These are phyloP conservation scores for Myrmecophaga tridactyla DNA, from an alignment of 2,113 vertebrate species.

Conservation along the genomic window DNA sequence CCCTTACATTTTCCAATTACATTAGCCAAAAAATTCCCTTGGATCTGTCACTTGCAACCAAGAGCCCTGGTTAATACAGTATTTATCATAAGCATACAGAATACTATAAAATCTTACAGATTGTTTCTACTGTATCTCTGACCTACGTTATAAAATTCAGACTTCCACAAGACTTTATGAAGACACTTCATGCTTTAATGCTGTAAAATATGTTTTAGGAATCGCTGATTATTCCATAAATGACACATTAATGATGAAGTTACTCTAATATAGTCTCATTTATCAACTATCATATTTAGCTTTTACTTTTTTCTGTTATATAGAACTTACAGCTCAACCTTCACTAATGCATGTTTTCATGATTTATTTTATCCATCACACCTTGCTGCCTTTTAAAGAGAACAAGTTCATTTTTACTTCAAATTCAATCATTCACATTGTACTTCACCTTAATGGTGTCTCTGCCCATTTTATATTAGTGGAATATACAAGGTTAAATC, in stretches of 20 bases:
- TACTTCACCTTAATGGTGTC: not conserved
- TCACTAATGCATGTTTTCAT: not conserved
- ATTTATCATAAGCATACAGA: slow-evolving; percentile 17
- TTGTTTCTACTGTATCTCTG: not conserved
- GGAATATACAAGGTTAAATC: not conserved
- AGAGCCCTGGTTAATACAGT: not conserved
- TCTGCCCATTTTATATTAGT: not conserved
- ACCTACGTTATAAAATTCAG: not conserved
- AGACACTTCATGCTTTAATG: not conserved
- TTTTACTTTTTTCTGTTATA: slow-evolving; percentile 10
- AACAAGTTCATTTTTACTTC: not conserved
- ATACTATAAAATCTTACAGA: not conserved
- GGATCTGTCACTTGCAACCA: not conserved
- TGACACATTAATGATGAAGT: not conserved
- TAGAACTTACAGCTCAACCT: not conserved
- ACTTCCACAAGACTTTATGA: slow-evolving; percentile 11
- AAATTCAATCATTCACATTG: not conserved
- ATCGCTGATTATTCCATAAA: not conserved
- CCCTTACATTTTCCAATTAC: not conserved
- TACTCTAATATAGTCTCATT: not conserved
- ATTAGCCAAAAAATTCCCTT: not conserved
- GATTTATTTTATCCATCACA: slow-evolving; percentile 26
- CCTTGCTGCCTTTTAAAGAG: slow-evolving; percentile 21
- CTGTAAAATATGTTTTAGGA: not conserved
- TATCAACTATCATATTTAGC: not conserved